Conservation (phyloP, 2,797 vertebrate genomes). For the Hemitrygon akajei region DNA sequence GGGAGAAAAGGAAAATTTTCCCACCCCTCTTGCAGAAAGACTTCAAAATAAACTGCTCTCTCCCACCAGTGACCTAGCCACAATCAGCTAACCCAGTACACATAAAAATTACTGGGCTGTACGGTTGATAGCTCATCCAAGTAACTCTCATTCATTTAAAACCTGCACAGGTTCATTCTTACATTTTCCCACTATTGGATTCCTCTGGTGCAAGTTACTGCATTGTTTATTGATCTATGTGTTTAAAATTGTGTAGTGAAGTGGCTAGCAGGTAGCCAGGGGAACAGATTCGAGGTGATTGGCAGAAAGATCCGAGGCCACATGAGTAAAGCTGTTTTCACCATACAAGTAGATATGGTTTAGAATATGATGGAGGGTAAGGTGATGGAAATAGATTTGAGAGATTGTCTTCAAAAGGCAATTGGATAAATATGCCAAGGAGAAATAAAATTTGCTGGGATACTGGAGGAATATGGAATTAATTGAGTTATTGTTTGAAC, state of each 20-base stretch:
- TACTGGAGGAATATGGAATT: background rate
- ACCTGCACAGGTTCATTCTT: background rate
- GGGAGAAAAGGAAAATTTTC: background rate
- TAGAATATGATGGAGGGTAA: background rate
- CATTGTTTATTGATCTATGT: background rate
- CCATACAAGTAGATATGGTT: background rate
- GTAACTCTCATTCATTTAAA: background rate
- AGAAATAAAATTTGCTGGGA: background rate
- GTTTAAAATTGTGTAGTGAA: background rate
- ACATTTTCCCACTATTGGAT: background rate
- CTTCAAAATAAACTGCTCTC: background rate
- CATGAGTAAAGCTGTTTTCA: background rate
- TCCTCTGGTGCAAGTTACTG: background rate
- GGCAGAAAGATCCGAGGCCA: background rate
- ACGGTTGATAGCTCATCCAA: background rate
- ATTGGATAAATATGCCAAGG: background rate
- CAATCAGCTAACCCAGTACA: background rate
- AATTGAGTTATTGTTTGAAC: background rate
- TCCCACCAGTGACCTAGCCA: background rate
- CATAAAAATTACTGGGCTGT: background rate
- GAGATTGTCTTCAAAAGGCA: background rate
- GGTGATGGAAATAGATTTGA: background rate
- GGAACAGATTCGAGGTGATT: background rate
- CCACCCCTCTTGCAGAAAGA: background rate
- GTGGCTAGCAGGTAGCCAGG: background rate